phyloP scores from a whole-genome alignment of 2,797 vertebrate species.

The Takifugu rubripes region DNA sequence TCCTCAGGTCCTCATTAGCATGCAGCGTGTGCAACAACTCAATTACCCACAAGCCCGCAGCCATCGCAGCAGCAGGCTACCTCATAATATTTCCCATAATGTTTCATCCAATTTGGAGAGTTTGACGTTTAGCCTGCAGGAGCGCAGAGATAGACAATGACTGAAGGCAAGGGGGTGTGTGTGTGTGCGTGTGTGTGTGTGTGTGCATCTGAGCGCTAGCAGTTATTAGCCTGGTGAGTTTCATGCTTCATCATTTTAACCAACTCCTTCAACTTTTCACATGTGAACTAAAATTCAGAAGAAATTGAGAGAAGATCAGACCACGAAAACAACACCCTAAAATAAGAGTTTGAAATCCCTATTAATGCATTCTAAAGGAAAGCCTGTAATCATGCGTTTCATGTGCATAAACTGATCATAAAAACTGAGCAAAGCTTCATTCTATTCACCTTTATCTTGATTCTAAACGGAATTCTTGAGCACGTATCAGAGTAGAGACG shows the following conservation, averaged over 20 bases:
- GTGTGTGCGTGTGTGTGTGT: conserved; percentile 9
- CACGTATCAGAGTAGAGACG: too few species aligned
- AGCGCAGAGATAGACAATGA: conserved; percentile 65
- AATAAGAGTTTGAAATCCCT: too few species aligned
- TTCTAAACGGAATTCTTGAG: too few species aligned
- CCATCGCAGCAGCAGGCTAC: conserved; percentile 70
- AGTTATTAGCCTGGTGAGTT: conserved; percentile 12
- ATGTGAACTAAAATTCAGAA: too few species aligned
- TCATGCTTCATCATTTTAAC: not conserved
- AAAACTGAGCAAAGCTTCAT: too few species aligned
- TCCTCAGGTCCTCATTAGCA: conserved; percentile 55
- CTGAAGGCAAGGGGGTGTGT: conserved; percentile 60
- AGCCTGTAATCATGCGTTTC: too few species aligned
- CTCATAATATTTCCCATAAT: conserved; percentile 78
- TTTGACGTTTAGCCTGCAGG: conserved; percentile 75
- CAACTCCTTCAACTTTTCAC: too few species aligned
- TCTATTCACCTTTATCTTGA: too few species aligned
- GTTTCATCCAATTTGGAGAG: conserved; percentile 80
- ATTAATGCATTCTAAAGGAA: too few species aligned
- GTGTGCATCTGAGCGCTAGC: not conserved
- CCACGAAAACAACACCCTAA: too few species aligned
- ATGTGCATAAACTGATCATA: too few species aligned
- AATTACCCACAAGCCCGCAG: conserved; percentile 70
- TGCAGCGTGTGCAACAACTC: conserved; percentile 66
- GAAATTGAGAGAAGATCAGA: too few species aligned